These are phyloP conservation scores for Macrostomum lignano DNA, from an alignment of 1,140 invertebrate species.

Conservation along the genomic window DNA sequence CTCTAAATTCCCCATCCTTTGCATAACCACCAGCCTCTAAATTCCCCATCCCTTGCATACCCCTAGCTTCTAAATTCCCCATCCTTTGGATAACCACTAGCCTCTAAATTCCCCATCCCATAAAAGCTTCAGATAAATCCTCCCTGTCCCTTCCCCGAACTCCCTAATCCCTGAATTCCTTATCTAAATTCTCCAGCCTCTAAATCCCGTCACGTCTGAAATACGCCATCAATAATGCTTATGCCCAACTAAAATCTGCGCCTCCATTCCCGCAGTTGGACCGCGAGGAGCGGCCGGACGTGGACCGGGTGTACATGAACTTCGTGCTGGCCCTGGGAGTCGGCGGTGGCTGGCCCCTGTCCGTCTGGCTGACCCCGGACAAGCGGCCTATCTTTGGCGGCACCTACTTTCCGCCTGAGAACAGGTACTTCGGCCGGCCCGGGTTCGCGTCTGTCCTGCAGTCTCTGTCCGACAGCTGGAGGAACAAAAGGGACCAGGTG, in stretches of 20 bases:
- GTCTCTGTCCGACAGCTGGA: conserved; percentile 29
- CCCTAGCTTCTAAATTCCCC: too few relatives aligned
- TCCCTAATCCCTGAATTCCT: too few relatives aligned
- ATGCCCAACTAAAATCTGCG: conserved; percentile 58
- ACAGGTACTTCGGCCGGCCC: conserved; percentile 41
- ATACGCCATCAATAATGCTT: conserved; percentile 31
- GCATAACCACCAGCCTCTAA: too few relatives aligned
- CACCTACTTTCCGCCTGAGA: conserved; percentile 48
- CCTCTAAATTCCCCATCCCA: too few relatives aligned
- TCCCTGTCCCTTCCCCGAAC: too few relatives aligned
- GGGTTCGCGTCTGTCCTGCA: conserved; percentile 49
- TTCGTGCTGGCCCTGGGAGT: conserved; percentile 53
- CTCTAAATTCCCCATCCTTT: too few relatives aligned
- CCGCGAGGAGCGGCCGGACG: conserved; percentile 67
- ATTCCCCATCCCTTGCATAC: too few relatives aligned
- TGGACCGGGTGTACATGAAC: conserved; percentile 70
- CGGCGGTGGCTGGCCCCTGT: conserved; percentile 75
- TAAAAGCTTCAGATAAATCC: too few relatives aligned
- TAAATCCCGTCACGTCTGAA: conserved; percentile 3
- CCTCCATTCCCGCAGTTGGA: conserved; percentile 82
- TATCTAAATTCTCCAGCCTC: too few relatives aligned
- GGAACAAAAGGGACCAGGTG: too few relatives aligned
- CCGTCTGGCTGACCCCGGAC: conserved; percentile 62
- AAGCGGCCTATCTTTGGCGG: conserved; percentile 56
- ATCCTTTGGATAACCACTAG: too few relatives aligned